These are phyloP conservation scores for Proteles cristata DNA, from an alignment of 2,113 vertebrate genomes.

Conservation along the genomic window DNA sequence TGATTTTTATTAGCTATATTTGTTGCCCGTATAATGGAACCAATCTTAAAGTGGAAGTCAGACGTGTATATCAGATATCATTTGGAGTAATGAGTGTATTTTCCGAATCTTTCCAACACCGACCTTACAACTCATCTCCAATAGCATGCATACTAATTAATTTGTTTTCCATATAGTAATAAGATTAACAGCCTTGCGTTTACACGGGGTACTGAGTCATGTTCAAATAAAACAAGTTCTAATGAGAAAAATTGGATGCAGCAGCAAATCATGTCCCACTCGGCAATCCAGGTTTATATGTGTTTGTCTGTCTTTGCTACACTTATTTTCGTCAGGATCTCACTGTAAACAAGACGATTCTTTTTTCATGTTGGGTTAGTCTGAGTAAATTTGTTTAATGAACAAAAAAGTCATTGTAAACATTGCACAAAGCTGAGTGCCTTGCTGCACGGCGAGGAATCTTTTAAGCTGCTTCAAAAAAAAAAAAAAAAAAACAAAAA, in stretches of 20 bases:
- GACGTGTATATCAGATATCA: conserved; percentile 85
- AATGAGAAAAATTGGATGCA: conserved; percentile 88
- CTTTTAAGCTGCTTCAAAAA: conserved; percentile 78
- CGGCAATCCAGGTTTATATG: conserved; percentile 84
- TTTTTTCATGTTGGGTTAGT: conserved; percentile 87
- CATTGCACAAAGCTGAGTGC: conserved; percentile 83
- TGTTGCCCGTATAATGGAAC: conserved; percentile 77
- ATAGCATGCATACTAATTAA: conserved; percentile 90
- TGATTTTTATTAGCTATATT: conserved; percentile 73
- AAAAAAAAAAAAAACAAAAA: not conserved
- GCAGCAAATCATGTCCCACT: conserved; percentile 87
- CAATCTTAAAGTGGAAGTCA: conserved; percentile 81
- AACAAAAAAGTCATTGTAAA: conserved; percentile 87
- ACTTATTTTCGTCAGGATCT: conserved; percentile 85
- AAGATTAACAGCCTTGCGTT: conserved; percentile 88
- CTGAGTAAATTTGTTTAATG: conserved; percentile 89
- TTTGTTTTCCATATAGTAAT: conserved; percentile 90
- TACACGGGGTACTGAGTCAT: conserved; percentile 87
- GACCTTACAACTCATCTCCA: conserved; percentile 87
- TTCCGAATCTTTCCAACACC: conserved; percentile 86
- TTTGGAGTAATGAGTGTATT: conserved; percentile 87
- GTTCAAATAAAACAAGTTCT: conserved; percentile 90
- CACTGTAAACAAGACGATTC: conserved; percentile 89
- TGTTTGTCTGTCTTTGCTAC: conserved; percentile 86
- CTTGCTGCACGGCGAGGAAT: conserved; percentile 74